A percentile compares a stretch with the other conserved stretches of the same genome.
These are phyloP conservation scores for Agapornis roseicollis DNA, from an alignment of 2,113 vertebrate species.

Conservation along the genomic window DNA sequence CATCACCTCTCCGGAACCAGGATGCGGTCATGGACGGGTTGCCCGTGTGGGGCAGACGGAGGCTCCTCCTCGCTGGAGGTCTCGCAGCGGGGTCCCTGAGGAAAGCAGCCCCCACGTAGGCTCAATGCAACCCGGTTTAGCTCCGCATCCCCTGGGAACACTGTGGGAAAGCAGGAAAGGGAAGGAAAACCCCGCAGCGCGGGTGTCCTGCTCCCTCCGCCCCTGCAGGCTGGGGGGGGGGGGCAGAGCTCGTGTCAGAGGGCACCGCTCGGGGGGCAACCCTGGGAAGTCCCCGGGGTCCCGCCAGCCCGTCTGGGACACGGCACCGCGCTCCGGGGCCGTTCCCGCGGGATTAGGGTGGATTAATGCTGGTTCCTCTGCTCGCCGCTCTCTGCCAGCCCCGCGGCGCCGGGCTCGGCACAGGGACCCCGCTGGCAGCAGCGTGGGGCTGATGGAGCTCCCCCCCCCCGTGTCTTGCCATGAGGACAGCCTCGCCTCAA, in stretches of 20 bases:
- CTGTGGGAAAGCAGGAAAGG: background rate
- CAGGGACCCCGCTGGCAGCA: background rate
- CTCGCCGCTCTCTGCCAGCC: background rate
- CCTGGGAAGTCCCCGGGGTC: background rate
- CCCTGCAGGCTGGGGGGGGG: background rate
- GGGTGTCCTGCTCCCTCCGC: background rate
- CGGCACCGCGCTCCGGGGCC: background rate
- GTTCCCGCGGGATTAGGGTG: background rate
- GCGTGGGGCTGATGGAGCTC: background rate
- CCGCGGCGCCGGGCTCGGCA: background rate
- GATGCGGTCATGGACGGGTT: background rate
- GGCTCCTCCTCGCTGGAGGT: background rate
- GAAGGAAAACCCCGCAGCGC: background rate
- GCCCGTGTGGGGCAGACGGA: rapidly evolving
- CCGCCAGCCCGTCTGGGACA: background rate
- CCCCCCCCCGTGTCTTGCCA: background rate
- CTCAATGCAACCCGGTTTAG: background rate
- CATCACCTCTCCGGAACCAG: rapidly evolving
- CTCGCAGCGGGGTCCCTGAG: rapidly evolving
- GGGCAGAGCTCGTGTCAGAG: background rate
- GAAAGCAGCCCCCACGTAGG: rapidly evolving
- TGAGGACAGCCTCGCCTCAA: background rate
- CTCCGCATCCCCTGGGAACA: slow-evolving; percentile 10
- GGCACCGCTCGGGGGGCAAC: background rate
- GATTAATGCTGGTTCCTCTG: slow-evolving; percentile 41